phyloP scores from a whole-genome alignment of 1,140 invertebrate species.

The Zaprionus nigranus region DNA sequence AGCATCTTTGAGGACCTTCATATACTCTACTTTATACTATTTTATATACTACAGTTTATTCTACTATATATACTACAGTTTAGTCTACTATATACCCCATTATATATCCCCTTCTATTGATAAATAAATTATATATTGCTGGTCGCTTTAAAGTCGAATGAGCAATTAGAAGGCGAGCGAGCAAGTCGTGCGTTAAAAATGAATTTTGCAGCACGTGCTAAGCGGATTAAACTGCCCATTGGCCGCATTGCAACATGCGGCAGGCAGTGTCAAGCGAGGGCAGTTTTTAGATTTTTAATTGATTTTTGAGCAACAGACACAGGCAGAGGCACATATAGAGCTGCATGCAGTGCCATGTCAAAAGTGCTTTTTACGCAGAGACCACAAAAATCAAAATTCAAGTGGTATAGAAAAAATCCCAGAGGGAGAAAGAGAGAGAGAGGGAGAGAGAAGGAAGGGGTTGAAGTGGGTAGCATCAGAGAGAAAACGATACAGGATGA shows the following conservation, averaged over 20 bases:
- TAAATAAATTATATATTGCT: not conserved
- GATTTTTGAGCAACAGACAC: slow-evolving; percentile 27
- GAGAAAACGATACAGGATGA: slow-evolving; percentile 10
- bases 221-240: slow-evolving; percentile 52
- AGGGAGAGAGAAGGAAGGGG: not conserved
- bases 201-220: slow-evolving; percentile 9
- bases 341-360: slow-evolving; percentile 1
- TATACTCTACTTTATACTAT: no score
- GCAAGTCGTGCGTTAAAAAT: slow-evolving; percentile 24
- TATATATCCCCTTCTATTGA: not conserved
- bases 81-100: not conserved
- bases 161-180: slow-evolving; percentile 8
- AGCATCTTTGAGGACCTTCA: slow-evolving; percentile 16
- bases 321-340: not conserved
- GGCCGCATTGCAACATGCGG: slow-evolving; percentile 24
- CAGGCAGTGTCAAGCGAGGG: slow-evolving; percentile 18
- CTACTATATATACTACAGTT: not conserved
- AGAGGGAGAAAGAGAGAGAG: not conserved
- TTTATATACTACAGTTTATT: no score
- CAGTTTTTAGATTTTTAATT: slow-evolving; percentile 51
- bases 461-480: not conserved
- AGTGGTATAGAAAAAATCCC: not conserved
- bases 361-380: slow-evolving; percentile 18
- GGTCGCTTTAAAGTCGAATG: not conserved
- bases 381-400: slow-evolving; percentile 9